Conservation (phyloP, 2,797 vertebrate genomes). For the Leptatherina wallacei region DNA sequence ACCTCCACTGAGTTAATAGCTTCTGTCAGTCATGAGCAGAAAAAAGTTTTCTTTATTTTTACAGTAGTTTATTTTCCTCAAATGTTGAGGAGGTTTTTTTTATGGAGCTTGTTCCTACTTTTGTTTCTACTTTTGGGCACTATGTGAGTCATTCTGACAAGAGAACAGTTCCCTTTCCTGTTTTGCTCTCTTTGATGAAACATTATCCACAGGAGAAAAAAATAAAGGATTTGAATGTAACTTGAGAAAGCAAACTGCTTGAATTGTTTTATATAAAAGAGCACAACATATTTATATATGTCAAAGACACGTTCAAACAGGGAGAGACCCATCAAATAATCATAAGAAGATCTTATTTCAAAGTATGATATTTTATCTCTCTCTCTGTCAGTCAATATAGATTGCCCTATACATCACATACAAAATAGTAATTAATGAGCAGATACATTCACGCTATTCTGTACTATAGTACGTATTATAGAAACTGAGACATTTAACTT, state of each 20-base stretch:
- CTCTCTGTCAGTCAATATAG: background rate
- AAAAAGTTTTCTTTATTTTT: conserved; percentile 29
- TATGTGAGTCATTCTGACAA: conserved; percentile 16
- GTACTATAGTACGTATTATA: no score
- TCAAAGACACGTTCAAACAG: background rate
- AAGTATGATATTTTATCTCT: background rate
- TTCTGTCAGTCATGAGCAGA: conserved; percentile 51
- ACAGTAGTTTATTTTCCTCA: conserved; percentile 19
- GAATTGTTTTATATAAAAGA: conserved; percentile 1
- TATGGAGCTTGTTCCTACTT: background rate
- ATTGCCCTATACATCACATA: background rate
- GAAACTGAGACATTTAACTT: no score
- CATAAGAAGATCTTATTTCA: background rate
- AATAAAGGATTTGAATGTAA: background rate
- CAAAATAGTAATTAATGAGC: background rate
- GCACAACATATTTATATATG: background rate
- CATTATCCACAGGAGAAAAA: background rate
- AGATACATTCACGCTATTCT: background rate
- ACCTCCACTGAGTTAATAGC: conserved; percentile 56
- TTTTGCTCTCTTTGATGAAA: conserved; percentile 8
- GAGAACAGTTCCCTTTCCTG: conserved; percentile 17
- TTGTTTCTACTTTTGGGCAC: conserved; percentile 14
- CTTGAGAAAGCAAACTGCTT: conserved; percentile 1
- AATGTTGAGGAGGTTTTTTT: conserved; percentile 3
- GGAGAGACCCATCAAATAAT: conserved; percentile 7